These are phyloP conservation scores for Salvelinus sp. DNA, from an alignment of 2,113 vertebrate species.

Conservation along the genomic window DNA sequence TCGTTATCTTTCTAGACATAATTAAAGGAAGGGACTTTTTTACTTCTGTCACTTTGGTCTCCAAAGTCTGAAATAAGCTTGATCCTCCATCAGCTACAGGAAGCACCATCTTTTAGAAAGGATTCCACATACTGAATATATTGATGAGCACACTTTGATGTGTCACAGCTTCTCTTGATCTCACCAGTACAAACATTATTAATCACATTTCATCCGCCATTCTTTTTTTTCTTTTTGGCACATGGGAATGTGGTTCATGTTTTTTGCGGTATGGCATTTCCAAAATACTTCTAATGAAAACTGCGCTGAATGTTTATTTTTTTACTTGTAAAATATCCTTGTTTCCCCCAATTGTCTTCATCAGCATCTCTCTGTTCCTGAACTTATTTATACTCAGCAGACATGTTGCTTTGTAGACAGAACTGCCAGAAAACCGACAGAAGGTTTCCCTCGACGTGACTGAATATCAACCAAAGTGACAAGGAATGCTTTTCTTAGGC, in stretches of 20 bases:
- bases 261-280: background rate
- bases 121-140: conserved; percentile 7
- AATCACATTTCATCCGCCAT: conserved; percentile 9
- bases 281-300: background rate
- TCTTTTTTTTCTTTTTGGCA: background rate
- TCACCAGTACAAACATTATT: conserved; percentile 6
- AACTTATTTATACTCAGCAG: background rate
- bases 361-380: background rate
- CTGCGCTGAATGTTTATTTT: background rate
- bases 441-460: background rate
- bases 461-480: background rate
- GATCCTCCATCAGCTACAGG: conserved; percentile 3
- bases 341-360: background rate
- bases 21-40: conserved; percentile 36
- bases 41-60: conserved; percentile 23
- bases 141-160: conserved; percentile 5
- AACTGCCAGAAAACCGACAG: background rate
- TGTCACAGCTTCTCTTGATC: conserved; percentile 15
- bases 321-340: background rate
- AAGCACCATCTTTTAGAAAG: conserved; percentile 9
- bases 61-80: background rate
- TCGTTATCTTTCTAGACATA: conserved; percentile 28
- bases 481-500: too few species aligned
- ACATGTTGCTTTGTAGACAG: background rate
- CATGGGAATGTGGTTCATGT: background rate